Conservation (phyloP, 2,888 invertebrate genomes). For the Lasiommata megera region DNA sequence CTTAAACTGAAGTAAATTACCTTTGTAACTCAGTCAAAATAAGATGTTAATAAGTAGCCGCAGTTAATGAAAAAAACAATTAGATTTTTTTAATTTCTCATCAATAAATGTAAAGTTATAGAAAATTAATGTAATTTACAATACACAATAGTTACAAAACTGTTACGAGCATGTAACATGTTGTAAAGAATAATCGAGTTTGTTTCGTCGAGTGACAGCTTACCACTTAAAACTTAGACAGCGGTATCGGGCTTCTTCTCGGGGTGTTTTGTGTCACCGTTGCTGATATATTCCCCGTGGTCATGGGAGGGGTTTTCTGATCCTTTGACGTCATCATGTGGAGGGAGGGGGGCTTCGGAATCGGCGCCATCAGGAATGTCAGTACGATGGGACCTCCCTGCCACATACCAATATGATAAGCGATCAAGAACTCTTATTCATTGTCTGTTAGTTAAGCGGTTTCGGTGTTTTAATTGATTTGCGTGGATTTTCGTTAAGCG, state of each 20-base stretch:
- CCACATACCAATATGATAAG: conserved; percentile 66
- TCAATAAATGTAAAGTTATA: neutral
- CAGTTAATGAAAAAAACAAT: too few relatives aligned
- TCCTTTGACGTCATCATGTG: conserved; percentile 81
- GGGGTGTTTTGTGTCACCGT: conserved; percentile 74
- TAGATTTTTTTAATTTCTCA: neutral
- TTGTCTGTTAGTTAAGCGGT: conserved; percentile 27
- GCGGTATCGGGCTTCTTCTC: conserved; percentile 78
- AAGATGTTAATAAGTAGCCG: too few relatives aligned
- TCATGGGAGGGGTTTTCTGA: conserved; percentile 82
- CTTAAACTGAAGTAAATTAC: neutral
- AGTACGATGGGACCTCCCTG: conserved; percentile 83
- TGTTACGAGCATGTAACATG: neutral
- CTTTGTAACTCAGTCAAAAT: too few relatives aligned
- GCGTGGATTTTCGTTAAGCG: conserved; percentile 10
- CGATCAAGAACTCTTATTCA: conserved; percentile 71
- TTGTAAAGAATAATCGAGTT: neutral
- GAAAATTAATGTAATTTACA: neutral
- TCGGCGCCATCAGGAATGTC: conserved; percentile 84
- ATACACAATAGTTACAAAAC: neutral
- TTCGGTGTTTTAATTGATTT: conserved; percentile 1
- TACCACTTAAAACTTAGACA: conserved; percentile 54
- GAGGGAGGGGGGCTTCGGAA: conserved; percentile 82
- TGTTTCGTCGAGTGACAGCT: conserved; percentile 27
- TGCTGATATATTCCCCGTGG: conserved; percentile 83